phyloP scores from a whole-genome alignment of 2,113 vertebrate species.

The Semnopithecus entellus region DNA sequence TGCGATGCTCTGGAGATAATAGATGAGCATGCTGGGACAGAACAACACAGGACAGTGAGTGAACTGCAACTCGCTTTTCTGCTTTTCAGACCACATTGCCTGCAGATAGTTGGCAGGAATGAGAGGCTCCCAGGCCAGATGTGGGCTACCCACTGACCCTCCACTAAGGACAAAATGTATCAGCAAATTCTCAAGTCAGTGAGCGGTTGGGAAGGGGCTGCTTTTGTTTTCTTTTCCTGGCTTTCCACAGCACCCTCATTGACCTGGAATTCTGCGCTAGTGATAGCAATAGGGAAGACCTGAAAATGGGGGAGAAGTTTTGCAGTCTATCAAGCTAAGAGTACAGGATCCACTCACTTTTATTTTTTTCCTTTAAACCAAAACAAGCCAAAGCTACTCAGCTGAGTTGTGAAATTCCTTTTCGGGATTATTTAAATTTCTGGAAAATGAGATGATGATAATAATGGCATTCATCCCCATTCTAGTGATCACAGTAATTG shows the following conservation, averaged over 20 bases:
- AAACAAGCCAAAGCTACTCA: neutral
- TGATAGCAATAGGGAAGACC: no score
- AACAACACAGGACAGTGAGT: neutral
- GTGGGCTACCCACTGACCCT: neutral
- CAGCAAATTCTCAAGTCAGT: accelerated
- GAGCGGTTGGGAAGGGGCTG: neutral
- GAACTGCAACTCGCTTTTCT: accelerated
- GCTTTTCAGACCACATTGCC: neutral
- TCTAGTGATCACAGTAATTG: accelerated
- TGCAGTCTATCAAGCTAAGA: accelerated
- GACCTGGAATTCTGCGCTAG: neutral
- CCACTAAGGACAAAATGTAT: accelerated
- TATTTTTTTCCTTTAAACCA: neutral
- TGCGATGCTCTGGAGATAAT: slow-evolving; percentile 98
- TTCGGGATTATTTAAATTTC: neutral
- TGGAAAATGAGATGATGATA: no score
- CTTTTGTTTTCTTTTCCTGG: neutral
- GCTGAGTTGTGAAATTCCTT: neutral
- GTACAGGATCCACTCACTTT: neutral
- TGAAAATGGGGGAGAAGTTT: no score
- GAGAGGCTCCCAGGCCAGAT: neutral
- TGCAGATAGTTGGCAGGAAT: neutral
- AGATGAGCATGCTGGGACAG: slow-evolving; percentile 95
- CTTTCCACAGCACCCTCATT: neutral
- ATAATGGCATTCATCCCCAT: accelerated